Conservation (phyloP, 2,797 vertebrate species). For the Loris lydekkerianus region DNA sequence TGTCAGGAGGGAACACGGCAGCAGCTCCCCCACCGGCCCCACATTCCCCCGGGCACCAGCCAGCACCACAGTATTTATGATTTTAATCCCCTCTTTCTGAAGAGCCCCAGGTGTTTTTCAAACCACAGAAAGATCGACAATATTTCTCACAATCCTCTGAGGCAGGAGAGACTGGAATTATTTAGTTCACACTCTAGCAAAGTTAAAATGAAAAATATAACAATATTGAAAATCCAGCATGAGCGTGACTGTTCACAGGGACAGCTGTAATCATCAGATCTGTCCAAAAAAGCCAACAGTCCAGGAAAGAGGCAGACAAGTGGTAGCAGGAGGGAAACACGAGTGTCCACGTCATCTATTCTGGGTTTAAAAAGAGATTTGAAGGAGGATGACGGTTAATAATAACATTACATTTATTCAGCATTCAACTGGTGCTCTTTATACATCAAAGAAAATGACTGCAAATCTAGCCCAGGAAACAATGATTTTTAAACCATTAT, state of each 20-base stretch:
- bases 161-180: background rate
- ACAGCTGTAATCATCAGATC: background rate
- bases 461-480: background rate
- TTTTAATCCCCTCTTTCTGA: conserved; percentile 5
- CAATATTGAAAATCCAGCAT: background rate
- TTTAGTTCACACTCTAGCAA: background rate
- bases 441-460: background rate
- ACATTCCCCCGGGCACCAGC: background rate
- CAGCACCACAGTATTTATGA: background rate
- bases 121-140: background rate
- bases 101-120: conserved; percentile 7
- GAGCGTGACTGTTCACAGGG: background rate
- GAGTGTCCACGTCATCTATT: background rate
- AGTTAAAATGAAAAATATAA: conserved; percentile 33
- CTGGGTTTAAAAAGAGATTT: background rate
- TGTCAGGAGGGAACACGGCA: too few relatives aligned
- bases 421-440: background rate
- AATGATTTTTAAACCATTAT: background rate
- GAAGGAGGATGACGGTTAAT: background rate
- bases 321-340: background rate
- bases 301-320: background rate
- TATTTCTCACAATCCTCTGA: background rate
- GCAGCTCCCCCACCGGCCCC: background rate
- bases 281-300: background rate
- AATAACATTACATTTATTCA: background rate